These are phyloP conservation scores for Ictalurus punctatus DNA, from an alignment of 2,113 vertebrate genomes.

Conservation along the genomic window DNA sequence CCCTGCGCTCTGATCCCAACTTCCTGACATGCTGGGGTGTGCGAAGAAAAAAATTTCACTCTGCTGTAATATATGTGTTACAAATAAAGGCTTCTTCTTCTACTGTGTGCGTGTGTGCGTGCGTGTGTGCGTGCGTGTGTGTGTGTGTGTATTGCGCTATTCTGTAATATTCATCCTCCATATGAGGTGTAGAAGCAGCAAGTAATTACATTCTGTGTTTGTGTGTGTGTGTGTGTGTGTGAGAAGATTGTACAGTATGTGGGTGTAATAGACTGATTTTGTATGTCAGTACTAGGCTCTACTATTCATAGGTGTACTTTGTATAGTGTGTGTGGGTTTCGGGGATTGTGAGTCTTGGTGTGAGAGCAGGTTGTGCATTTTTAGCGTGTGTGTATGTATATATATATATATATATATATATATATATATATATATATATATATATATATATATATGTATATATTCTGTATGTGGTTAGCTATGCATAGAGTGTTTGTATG, in stretches of 20 bases:
- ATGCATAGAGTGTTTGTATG: constrained; percentile 3
- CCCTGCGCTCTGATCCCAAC: no score
- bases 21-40: no score
- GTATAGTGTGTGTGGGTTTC: neutral
- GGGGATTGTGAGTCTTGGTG: neutral
- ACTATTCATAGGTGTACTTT: neutral
- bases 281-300: neutral
- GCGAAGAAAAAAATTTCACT: no score
- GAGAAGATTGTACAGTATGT: neutral
- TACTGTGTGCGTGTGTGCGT: no score
- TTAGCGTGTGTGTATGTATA: neutral
- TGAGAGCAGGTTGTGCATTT: neutral
- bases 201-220: constrained; percentile 7
- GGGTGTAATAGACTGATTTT: neutral
- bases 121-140: no score
- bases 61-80: no score
- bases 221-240: constrained; percentile 5
- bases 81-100: no score
- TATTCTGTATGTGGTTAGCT: neutral
- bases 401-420: neutral
- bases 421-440: neutral
- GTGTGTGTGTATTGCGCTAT: no score
- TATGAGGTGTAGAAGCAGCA: neutral
- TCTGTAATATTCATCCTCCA: neutral
- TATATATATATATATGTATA: no score